Evolutionary conservation across 2,888 invertebrate species (phyloP).

Genomic region (Troides aeacus): DNA sequence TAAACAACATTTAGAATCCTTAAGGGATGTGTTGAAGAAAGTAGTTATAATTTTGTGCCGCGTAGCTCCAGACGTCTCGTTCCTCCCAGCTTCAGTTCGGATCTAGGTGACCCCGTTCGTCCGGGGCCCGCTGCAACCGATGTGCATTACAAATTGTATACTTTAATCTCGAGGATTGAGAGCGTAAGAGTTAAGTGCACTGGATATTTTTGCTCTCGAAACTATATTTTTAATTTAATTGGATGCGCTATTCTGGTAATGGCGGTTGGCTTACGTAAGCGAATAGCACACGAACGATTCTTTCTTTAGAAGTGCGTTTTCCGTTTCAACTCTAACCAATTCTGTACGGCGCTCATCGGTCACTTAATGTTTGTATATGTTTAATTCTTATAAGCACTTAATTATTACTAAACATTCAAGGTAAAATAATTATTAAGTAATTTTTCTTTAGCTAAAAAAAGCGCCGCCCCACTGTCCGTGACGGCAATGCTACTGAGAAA

Average conservation of each 20-base stretch:
- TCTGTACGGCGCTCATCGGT: no score
- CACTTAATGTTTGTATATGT: no score
- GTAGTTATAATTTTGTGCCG: constrained; percentile 17
- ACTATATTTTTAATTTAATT: constrained; percentile 28
- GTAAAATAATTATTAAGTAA: no score
- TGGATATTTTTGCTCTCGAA: constrained; percentile 25
- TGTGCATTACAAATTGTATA: constrained; percentile 57
- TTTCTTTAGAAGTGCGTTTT: background rate
- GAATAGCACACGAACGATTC: constrained; percentile 6
- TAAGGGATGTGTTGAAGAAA: constrained; percentile 19
- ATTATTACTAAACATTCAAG: no score
- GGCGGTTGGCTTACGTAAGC: constrained; percentile 9
- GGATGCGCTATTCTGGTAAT: constrained; percentile 16
- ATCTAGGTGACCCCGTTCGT: constrained; percentile 41
- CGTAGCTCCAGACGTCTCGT: constrained; percentile 31
- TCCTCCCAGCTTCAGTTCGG: constrained; percentile 28
- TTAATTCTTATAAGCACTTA: no score
- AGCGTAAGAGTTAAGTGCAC: constrained; percentile 27
- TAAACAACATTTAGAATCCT: constrained; percentile 8
- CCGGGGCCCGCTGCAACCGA: constrained; percentile 44
- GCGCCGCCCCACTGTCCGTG: no score
- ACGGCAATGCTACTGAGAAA: no score
- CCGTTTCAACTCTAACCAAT: no score
- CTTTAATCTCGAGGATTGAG: constrained; percentile 37
- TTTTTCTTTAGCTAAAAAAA: no score